Conservation (phyloP, 2,797 vertebrate species). For the Leucoraja ocellata region DNA sequence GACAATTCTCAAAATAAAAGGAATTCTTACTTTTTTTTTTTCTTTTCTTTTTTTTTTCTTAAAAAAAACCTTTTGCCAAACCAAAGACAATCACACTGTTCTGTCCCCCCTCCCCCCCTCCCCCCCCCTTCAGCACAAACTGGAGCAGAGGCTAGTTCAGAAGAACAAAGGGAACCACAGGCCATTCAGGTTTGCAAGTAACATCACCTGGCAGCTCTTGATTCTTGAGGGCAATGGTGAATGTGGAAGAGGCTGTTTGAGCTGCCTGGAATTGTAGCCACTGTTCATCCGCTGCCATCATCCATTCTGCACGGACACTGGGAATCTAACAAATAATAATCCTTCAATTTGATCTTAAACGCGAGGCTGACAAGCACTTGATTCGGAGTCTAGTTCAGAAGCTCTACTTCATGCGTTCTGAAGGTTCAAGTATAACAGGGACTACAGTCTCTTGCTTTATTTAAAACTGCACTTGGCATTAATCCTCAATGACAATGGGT, state of each 20-base stretch:
- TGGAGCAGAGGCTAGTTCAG: constrained; percentile 12
- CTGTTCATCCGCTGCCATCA: neutral
- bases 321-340: constrained; percentile 35
- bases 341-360: constrained; percentile 33
- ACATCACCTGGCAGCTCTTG: constrained; percentile 10
- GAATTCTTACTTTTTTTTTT: constrained; percentile 24
- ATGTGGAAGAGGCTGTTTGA: neutral
- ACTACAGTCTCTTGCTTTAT: constrained; percentile 28
- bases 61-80: constrained; percentile 26
- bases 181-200: constrained; percentile 12
- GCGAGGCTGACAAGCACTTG: constrained; percentile 33
- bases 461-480: constrained; percentile 22
- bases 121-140: neutral
- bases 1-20: constrained; percentile 36
- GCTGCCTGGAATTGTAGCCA: constrained; percentile 6
- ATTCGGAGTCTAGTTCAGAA: constrained; percentile 27
- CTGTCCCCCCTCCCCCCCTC: neutral
- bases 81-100: constrained; percentile 17
- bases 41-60: neutral
- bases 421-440: constrained; percentile 38
- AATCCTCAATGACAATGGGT: constrained; percentile 31
- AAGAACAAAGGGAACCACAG: constrained; percentile 30
- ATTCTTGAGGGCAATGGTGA: neutral
- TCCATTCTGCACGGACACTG: constrained; percentile 9
- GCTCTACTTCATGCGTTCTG: constrained; percentile 30